Evolutionary conservation across 2,113 vertebrate species (phyloP), one percentile per base, ranked within the genome.

Genomic region (Motacilla alba): DNA sequence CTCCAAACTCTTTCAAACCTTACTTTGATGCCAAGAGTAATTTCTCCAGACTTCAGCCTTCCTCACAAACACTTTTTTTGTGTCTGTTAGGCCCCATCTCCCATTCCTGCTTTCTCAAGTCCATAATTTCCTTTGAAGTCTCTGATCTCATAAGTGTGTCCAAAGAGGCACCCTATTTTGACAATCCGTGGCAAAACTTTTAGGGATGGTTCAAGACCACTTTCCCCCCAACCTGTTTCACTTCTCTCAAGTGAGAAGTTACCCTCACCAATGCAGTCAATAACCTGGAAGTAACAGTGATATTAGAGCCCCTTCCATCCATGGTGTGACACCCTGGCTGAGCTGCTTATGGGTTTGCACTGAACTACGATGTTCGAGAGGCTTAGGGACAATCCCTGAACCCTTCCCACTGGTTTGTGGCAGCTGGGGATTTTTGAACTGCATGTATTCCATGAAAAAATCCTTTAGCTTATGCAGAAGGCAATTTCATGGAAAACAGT

Each of bases 291-390:
- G 20, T 30, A 52, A 24, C 11, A 49, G 21, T 26, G 28, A 18
- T 17, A 6, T 24, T 46, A 18, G 58, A 44, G 44, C 23, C 22
- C 24, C 47, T 66, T 62, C 50, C 64, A 81, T 39, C 41, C 41
- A 4, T 10, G 49, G 37, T 21, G 31, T 52, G 24, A 28, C 8
- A 17, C 5, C 16, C 43, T 79, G 56, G 15, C 30, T 64, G 53
- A 64, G 31, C 24, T 73, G 49, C 24, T 69, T 8, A 2, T 17
- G 39, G 37, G 10, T 56, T 80, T 73, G 39, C 10, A 9, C 14
- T 31, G 46, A 74, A 9, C 9, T 22, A 20, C 2, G 1, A 5
- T 0, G 1, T 76, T 28, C 0, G 1, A 53, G 77, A 52, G 19
- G 17, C 20, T 74, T 46, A 66, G n/a, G n/a, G 31, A 83, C 30